Percentiles rank a stretch among this genome's conserved stretches.
Conservation (phyloP, 2,888 invertebrate genomes). For the Himalopsyche anomala region DNA sequence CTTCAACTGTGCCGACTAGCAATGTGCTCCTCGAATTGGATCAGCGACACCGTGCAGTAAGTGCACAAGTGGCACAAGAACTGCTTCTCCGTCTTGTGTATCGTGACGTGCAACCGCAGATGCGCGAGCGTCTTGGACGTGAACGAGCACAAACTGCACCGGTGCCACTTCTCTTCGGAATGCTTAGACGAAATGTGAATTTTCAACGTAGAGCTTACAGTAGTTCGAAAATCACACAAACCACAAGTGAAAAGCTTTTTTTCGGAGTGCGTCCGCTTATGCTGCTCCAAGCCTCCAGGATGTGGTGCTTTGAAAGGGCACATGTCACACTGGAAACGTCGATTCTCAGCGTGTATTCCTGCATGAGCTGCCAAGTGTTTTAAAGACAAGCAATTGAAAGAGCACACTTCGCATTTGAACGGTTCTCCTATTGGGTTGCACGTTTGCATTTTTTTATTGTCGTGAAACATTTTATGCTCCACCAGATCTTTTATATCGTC, state of each 20-base stretch:
- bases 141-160: neutral
- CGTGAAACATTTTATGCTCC: too few relatives aligned
- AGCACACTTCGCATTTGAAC: neutral
- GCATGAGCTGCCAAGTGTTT: neutral
- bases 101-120: neutral
- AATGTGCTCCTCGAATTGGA: too few relatives aligned
- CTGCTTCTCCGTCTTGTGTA: too few relatives aligned
- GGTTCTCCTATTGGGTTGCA: too few relatives aligned
- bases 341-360: neutral
- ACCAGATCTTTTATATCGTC: too few relatives aligned
- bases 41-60: too few relatives aligned
- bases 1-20: too few relatives aligned
- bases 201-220: neutral
- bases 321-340: neutral
- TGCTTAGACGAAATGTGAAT: neutral
- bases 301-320: neutral
- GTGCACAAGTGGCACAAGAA: too few relatives aligned
- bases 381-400: neutral
- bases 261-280: neutral
- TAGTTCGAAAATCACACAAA: neutral
- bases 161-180: neutral
- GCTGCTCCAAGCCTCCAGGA: neutral
- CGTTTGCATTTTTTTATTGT: too few relatives aligned
- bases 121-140: neutral
- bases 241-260: neutral